These are phyloP conservation scores for Pachypsylla venusta DNA, from an alignment of 1,140 invertebrate genomes.

Conservation along the genomic window DNA sequence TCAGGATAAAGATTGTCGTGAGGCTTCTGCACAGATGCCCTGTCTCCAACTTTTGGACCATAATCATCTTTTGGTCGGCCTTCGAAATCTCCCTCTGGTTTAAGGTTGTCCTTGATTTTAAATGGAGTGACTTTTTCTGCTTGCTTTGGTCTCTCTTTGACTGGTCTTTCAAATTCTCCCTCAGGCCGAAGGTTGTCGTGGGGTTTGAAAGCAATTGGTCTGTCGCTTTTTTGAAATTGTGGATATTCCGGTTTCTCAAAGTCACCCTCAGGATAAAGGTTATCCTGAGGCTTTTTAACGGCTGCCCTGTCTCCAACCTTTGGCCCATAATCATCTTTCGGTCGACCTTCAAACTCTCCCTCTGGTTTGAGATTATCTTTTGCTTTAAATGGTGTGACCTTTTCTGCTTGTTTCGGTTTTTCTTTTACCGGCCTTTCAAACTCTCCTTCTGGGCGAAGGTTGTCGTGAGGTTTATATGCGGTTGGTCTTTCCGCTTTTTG, in stretches of 20 bases:
- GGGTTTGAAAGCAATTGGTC: constrained; percentile 26
- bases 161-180: constrained; percentile 35
- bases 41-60: constrained; percentile 22
- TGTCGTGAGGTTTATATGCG: constrained; percentile 30
- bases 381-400: constrained; percentile 33
- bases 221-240: constrained; percentile 30
- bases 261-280: constrained; percentile 32
- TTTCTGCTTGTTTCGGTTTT: constrained; percentile 29
- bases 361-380: constrained; percentile 36
- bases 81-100: constrained; percentile 43
- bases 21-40: constrained; percentile 26
- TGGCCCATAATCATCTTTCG: constrained; percentile 37
- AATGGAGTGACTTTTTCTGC: constrained; percentile 34
- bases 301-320: constrained; percentile 26
- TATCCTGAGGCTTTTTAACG: constrained; percentile 30
- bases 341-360: constrained; percentile 29
- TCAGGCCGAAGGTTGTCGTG: constrained; percentile 39
- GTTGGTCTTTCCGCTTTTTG: constrained; percentile 30
- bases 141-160: constrained; percentile 28
- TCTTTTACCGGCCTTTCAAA: constrained; percentile 32
- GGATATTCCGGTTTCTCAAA: constrained; percentile 33
- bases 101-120: constrained; percentile 38
- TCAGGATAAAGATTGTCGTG: constrained; percentile 35
- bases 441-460: constrained; percentile 36
- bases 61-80: constrained; percentile 37